A percentile compares a stretch with the other conserved stretches of the same genome.
phyloP scores from a whole-genome alignment of 2,113 vertebrate species.

The Gasterosteus nipponicus region DNA sequence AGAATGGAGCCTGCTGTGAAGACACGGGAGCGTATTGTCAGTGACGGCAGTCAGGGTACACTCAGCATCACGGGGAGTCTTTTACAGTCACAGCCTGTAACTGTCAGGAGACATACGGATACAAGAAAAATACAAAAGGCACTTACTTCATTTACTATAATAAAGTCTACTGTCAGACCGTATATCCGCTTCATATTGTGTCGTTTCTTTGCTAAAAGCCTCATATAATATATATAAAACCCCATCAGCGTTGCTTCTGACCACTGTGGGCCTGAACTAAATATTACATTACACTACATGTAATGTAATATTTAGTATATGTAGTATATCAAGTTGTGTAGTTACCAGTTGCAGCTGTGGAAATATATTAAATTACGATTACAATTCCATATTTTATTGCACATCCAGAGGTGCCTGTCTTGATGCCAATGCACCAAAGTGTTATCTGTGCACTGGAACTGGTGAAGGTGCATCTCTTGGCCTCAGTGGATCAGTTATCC shows the following conservation, averaged over 20 bases:
- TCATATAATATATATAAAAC: neutral
- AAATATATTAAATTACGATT: neutral
- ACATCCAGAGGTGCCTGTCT: neutral
- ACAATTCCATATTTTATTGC: neutral
- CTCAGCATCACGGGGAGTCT: slow-evolving; percentile 54
- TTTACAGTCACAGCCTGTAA: slow-evolving; percentile 44
- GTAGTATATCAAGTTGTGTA: neutral
- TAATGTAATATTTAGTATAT: too few relatives aligned
- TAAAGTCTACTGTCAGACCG: neutral
- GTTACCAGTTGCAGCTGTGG: neutral
- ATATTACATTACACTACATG: too few relatives aligned
- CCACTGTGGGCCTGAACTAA: neutral
- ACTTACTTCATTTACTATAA: slow-evolving; percentile 20
- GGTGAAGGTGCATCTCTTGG: neutral
- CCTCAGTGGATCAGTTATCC: neutral
- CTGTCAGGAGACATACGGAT: slow-evolving; percentile 44
- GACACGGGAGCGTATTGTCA: slow-evolving; percentile 31
- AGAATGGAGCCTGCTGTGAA: slow-evolving; percentile 30
- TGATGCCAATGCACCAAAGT: neutral
- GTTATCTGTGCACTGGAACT: neutral
- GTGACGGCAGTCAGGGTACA: slow-evolving; percentile 27
- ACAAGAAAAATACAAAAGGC: slow-evolving; percentile 39
- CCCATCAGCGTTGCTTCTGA: neutral
- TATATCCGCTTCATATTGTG: neutral
- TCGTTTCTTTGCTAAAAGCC: neutral